Evolutionary conservation across 1,140 invertebrate genomes (phyloP), one percentile per base, ranked within the genome.

Genomic region (Atta texana): DNA sequence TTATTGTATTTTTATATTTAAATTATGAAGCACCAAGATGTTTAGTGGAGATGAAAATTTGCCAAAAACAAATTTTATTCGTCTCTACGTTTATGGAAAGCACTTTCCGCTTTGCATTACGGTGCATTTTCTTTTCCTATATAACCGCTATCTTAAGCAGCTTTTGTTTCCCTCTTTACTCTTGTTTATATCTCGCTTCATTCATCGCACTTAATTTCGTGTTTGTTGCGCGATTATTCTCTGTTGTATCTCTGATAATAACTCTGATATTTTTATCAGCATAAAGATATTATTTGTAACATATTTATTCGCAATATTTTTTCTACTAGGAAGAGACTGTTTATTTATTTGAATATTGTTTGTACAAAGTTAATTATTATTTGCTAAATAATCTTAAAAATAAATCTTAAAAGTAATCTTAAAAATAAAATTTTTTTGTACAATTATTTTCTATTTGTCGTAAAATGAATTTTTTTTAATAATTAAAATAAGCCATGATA

Each of bases 181-280:
- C 12, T 87, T 74, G 21, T 21, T 55, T 80, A 76, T 53, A 59
- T 55, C 21, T 55, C 63, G 49, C 51, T 80, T 80, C 53, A 31
- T 85, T 66, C 49, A 78, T 78, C 24, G 55, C n/a, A 14, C 18
- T 80, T 76, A 39, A 49, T 85, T 85, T 85, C 24, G 34, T 16
- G 34, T 78, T 57, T 69, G 5, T 39, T 7, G 7, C 5, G 3
- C 55, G 24, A 51, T 82, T 72, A 82, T 72, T 31, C 34, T 59
- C 6, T 31, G 34, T 18, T 24, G 3, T 57, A 81, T 2, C 14
- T 31, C 0, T 53, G 14, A 74, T 61, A 57, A 82, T 21, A 82
- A 72, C 21, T 57, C 51, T 59, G 18, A 74, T 74, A 74, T 34
- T 59, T 82, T 44, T 72, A n/a, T 16, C n/a, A 21, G 1, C 4